Evolutionary conservation across 2,797 vertebrate species (phyloP).

Genomic region (Microcaecilia unicolor): DNA sequence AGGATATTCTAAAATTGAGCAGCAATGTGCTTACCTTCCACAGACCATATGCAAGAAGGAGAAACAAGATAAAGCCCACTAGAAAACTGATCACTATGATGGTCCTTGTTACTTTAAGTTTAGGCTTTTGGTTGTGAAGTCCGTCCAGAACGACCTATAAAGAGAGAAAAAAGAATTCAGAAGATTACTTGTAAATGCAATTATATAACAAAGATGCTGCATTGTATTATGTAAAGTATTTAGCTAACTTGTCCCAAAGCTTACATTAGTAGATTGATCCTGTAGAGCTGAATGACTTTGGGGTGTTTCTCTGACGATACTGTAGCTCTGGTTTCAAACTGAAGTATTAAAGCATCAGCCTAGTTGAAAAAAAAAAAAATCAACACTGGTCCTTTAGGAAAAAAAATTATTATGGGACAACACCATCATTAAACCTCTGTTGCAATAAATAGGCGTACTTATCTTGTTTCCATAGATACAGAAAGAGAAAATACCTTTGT

Average conservation of each 20-base stretch:
- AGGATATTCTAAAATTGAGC: not conserved
- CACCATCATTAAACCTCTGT: no score
- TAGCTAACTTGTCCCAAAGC: conserved; percentile 1
- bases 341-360: conserved; percentile 71
- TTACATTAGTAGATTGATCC: conserved; percentile 56
- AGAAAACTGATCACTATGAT: conserved; percentile 70
- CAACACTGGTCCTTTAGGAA: no score
- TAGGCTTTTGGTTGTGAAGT: conserved; percentile 71
- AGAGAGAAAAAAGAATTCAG: no score
- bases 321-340: conserved; percentile 60
- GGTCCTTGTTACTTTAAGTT: conserved; percentile 51
- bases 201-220: not conserved
- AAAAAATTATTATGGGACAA: no score
- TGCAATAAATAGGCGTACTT: no score
- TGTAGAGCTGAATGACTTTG: conserved; percentile 55
- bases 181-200: no score
- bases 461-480: no score
- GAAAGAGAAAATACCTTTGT: no score
- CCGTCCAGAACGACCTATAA: conserved; percentile 76
- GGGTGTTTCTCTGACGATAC: conserved; percentile 54
- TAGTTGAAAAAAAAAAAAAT: conserved; percentile 38
- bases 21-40: conserved; percentile 71
- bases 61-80: conserved; percentile 67
- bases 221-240: not conserved
- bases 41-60: conserved; percentile 68